Percentiles rank a stretch among this genome's conserved stretches.
phyloP scores from a whole-genome alignment of 1,140 invertebrate genomes.

The Mycetomoellerius zeteki region DNA sequence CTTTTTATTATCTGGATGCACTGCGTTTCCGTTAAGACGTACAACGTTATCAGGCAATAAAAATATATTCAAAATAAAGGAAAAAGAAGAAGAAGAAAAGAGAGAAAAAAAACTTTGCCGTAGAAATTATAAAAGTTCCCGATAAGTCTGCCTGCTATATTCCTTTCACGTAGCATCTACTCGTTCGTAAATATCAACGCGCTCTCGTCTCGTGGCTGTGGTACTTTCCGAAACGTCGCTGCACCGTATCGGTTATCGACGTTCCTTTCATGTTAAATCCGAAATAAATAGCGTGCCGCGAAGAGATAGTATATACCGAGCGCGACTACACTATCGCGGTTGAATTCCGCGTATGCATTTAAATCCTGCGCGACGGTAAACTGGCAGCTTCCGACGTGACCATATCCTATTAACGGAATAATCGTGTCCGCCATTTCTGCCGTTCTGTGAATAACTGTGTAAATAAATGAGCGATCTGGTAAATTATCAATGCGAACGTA shows the following conservation, averaged over 20 bases:
- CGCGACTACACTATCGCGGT: neutral
- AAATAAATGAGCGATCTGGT: slow-evolving; percentile 26
- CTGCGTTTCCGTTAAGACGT: neutral
- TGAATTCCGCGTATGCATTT: neutral
- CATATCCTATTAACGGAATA: slow-evolving; percentile 45
- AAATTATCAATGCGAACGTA: slow-evolving; percentile 5
- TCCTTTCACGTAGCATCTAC: slow-evolving; percentile 53
- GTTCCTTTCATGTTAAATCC: slow-evolving; percentile 57
- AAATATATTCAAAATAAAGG: slow-evolving; percentile 9
- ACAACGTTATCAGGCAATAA: slow-evolving; percentile 32
- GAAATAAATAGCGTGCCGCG: slow-evolving; percentile 45
- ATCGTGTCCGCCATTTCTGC: slow-evolving; percentile 22
- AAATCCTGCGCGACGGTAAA: slow-evolving; percentile 29
- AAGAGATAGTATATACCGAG: slow-evolving; percentile 12
- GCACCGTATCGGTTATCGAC: slow-evolving; percentile 40
- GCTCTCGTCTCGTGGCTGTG: slow-evolving; percentile 26
- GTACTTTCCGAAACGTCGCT: slow-evolving; percentile 30
- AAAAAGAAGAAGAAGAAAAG: neutral
- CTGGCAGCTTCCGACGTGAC: slow-evolving; percentile 44
- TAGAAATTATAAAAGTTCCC: slow-evolving; percentile 52
- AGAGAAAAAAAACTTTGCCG: neutral
- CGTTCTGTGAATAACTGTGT: slow-evolving; percentile 11
- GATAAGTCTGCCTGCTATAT: slow-evolving; percentile 27
- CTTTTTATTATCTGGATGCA: slow-evolving; percentile 30
- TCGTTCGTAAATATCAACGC: slow-evolving; percentile 55